Evolutionary conservation across 2,113 vertebrate genomes (phyloP).

Genomic region (Nymphicus hollandicus): DNA sequence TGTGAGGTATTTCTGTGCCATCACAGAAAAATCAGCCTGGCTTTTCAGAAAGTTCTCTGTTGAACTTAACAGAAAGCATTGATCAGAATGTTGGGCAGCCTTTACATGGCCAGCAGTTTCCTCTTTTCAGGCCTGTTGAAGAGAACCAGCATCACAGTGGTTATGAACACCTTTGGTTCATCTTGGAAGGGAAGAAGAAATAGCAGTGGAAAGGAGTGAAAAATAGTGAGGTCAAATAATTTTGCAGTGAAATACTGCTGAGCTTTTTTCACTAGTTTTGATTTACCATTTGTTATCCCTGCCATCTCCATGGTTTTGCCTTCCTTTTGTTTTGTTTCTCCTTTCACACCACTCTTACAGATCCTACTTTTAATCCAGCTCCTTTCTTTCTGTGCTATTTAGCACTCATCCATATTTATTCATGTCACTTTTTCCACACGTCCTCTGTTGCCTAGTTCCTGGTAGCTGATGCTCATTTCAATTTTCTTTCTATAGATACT

Average conservation of each 20-base stretch:
- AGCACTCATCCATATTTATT: not conserved
- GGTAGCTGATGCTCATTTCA: not conserved
- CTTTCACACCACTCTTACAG: not conserved
- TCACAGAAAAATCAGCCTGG: not conserved
- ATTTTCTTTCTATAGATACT: not conserved
- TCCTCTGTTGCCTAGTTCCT: not conserved
- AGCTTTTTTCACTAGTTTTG: not conserved
- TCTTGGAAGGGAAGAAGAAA: not conserved
- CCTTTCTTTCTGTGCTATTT: not conserved
- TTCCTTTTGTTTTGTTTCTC: not conserved
- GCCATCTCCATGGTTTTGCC: not conserved
- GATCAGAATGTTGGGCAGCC: not conserved
- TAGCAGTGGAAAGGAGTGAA: not conserved
- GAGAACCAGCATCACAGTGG: not conserved
- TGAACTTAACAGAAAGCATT: not conserved
- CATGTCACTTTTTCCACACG: not conserved
- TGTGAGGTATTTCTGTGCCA: not conserved
- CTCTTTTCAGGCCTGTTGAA: not conserved
- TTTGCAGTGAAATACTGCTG: not conserved
- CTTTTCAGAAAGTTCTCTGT: not conserved
- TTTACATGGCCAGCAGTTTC: not conserved
- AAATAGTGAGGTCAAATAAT: not conserved
- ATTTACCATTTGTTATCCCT: not conserved
- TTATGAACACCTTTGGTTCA: not conserved
- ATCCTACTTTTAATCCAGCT: not conserved